Base-by-base conservation (phyloP, 2,888 invertebrate genomes). In the Mantis religiosa region DNA sequence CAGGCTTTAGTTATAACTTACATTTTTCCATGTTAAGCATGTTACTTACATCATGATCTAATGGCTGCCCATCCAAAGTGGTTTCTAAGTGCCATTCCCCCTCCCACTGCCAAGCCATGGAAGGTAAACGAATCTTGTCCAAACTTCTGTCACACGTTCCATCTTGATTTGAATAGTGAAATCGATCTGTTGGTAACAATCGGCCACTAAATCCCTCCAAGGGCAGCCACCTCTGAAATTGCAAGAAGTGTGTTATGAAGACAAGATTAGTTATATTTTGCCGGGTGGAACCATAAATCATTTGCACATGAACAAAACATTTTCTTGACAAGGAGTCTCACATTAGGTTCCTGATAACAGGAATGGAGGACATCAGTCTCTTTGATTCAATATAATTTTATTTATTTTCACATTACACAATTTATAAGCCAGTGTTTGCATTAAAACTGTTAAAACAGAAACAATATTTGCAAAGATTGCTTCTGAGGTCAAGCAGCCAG, bases 101-200 rank as follows among this genome's bases (percentile, higher is more conserved):
- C 94, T 99, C 98, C 98, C 98, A 99, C 92, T 98, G 97, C 98
- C 98, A 99, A 27, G 98, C 98, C 96, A 98, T 97, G 0, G 98
- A 98, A 9, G 98, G 98, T 85, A 98, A 93, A 90, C 97, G 94
- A 90, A 98, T 97, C 92, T 96, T 96, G 91, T 97, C 96, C 91
- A 97, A 96, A 71, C 96, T 95, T 89, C 97, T 94, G 91, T 97
- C 97, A 81, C 95, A 94, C 14, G 95, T 95, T 9, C 98, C 98
- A 94, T 98, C 97, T 91, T 95, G 95, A 91, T 96, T 97, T 25
- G 98, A 98, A 94, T 97, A 98, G 91, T 96, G 96, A 92, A 96
- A 97, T 90, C 98, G 95, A 93, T 98, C 98, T 28, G 98, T 98
- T 20, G 98, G 98, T 82, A 98, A 93, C 83, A 98, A 93, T 90